Evolutionary conservation across 2,113 vertebrate genomes (phyloP), one percentile per base, ranked within the genome.

Genomic region (Larimichthys polyactis): DNA sequence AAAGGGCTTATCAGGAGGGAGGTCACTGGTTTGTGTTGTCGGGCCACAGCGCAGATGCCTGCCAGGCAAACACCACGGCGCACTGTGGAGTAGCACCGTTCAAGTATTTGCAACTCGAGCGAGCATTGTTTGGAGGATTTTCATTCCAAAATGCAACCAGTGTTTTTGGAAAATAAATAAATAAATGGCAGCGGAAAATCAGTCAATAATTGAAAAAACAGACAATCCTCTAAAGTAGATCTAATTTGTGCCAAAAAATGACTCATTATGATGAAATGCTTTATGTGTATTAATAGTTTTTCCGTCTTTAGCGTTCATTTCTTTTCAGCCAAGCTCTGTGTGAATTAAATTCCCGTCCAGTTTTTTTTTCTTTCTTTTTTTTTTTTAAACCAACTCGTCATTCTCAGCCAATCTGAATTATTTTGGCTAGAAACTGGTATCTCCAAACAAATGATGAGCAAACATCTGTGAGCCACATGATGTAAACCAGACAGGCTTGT

Each of bases 391-490:
- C 2, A 17, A 1, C 10, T n/a, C 2, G 0, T n/a, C 62, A 80
- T 77, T 67, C 24, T 60, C 14, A 48, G 19, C 49, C 27, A n/a
- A 15, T 11, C 1, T 59, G 14, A 78, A 43, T 15, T 4, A 43
- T 40, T 63, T 40, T 74, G 32, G 16, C 11, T 70, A 54, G 70
- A 71, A 83, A 69, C 75, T 48, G 16, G 19, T 69, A 58, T 81
- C 49, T 75, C 76, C 76, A 44, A 85, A 71, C 62, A 90, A 64
- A 72, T 66, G 66, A 74, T 63, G 67, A 55, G n/a, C 66, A 77
- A 84, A 91, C 86, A 88, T 87, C 85, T 93, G 80, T 68, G 17
- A 64, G 55, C 79, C 86, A 89, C 74, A 81, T 88, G 87, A 80
- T 66, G 51, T 70, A 20, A 68, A 72, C 57, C 79, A 85, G 79